Percentiles rank a stretch among this genome's conserved stretches.
Evolutionary conservation across 2,113 vertebrate species (phyloP).

Genomic region (Grammomys dolichurus): DNA sequence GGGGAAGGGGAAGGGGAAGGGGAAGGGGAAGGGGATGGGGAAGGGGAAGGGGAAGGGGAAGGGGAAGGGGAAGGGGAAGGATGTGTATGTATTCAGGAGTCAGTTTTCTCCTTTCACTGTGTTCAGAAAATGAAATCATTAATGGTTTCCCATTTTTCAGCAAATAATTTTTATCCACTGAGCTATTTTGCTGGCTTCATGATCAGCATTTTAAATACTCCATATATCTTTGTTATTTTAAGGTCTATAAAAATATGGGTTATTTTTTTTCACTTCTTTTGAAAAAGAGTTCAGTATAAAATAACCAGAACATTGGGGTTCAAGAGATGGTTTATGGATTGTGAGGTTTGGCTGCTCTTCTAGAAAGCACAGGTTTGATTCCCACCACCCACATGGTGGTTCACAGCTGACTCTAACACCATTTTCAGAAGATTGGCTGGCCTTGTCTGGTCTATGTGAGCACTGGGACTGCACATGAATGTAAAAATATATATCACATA

Average conservation of each 20-base stretch:
- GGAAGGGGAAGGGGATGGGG: no score
- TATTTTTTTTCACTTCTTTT: neutral
- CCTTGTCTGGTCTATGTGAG: neutral
- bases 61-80: no score
- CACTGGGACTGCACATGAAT: neutral
- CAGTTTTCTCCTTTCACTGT: no score
- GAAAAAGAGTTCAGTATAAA: neutral
- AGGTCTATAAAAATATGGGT: neutral
- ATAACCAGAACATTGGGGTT: neutral
- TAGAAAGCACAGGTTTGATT: neutral
- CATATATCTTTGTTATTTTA: neutral
- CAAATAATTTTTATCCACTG: neutral
- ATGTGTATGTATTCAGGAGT: no score
- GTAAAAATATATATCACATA: neutral
- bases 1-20: no score
- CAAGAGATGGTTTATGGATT: neutral
- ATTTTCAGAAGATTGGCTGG: neutral
- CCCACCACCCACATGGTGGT: neutral
- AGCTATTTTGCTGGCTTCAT: neutral
- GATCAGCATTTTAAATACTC: neutral
- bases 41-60: no score
- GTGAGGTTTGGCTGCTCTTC: neutral
- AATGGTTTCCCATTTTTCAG: neutral
- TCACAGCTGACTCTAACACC: neutral
- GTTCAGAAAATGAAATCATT: neutral